Conservation (phyloP, 1,140 invertebrate species). For the Hestina assimilis region DNA sequence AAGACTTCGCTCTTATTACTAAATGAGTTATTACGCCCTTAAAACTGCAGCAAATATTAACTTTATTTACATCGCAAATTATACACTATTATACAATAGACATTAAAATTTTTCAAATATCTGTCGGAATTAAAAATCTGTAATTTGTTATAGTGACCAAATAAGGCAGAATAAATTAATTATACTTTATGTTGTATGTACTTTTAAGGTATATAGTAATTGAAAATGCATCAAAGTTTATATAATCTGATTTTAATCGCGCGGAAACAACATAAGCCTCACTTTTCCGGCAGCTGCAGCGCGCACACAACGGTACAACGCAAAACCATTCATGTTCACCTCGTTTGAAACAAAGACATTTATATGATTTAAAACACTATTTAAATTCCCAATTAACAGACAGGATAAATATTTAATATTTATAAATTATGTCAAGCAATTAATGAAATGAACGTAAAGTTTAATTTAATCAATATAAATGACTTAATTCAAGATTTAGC, state of each 20-base stretch:
- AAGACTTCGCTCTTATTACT: too few species aligned
- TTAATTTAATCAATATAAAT: too few species aligned
- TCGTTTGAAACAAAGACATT: slow-evolving; percentile 10
- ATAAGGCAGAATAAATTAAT: background rate
- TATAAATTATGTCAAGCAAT: too few species aligned
- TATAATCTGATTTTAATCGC: slow-evolving; percentile 12
- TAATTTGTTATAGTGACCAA: background rate
- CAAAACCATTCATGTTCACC: slow-evolving; percentile 8
- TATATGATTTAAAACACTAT: background rate
- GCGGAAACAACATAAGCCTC: slow-evolving; percentile 14
- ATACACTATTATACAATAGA: too few species aligned
- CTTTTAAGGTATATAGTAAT: background rate
- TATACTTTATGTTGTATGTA: background rate
- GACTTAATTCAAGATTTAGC: too few species aligned
- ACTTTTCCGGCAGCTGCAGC: slow-evolving; percentile 33
- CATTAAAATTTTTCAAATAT: too few species aligned
- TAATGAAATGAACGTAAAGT: slow-evolving; percentile 6
- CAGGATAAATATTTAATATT: background rate
- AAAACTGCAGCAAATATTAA: too few species aligned
- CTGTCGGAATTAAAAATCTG: background rate
- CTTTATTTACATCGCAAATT: too few species aligned
- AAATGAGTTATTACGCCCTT: too few species aligned
- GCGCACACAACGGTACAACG: slow-evolving; percentile 17
- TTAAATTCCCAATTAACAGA: background rate
- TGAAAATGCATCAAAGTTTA: background rate